Conservation (phyloP, 1,140 invertebrate species). For the Bombus waltoni region DNA sequence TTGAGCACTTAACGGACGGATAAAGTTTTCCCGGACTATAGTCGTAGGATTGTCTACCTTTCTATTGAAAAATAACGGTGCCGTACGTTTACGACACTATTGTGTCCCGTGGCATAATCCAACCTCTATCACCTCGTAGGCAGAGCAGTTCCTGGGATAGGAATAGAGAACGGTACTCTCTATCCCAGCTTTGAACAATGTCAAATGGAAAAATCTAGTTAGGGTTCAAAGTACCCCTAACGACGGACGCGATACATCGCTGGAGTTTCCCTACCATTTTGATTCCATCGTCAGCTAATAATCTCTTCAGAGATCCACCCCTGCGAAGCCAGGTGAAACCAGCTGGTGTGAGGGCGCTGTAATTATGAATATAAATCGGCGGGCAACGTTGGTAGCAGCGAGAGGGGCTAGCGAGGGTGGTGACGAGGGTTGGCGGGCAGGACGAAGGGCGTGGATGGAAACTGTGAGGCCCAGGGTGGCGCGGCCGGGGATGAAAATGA, state of each 20-base stretch:
- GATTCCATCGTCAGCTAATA: conserved; percentile 76
- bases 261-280: conserved; percentile 66
- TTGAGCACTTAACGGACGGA: too few relatives aligned
- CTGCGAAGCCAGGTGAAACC: conserved; percentile 71
- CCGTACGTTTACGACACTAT: too few relatives aligned
- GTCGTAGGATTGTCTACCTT: too few relatives aligned
- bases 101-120: too few relatives aligned
- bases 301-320: conserved; percentile 69
- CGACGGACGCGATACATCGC: conserved; percentile 51
- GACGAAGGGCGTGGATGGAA: conserved; percentile 25
- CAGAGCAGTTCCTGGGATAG: not conserved
- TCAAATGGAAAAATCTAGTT: conserved; percentile 50
- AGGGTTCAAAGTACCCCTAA: conserved; percentile 39
- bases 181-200: conserved; percentile 11
- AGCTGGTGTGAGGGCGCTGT: conserved; percentile 61
- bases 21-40: too few relatives aligned
- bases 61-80: too few relatives aligned
- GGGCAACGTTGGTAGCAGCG: conserved; percentile 58
- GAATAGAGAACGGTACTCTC: not conserved
- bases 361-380: conserved; percentile 83
- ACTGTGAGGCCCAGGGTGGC: conserved; percentile 44
- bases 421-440: conserved; percentile 6
- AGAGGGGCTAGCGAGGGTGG: conserved; percentile 16
- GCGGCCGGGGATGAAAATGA: conserved; percentile 70
- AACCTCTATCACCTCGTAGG: too few relatives aligned